Evolutionary conservation across 2,888 invertebrate species (phyloP), one percentile per base, ranked within the genome.

Genomic region (Andrena marginata): DNA sequence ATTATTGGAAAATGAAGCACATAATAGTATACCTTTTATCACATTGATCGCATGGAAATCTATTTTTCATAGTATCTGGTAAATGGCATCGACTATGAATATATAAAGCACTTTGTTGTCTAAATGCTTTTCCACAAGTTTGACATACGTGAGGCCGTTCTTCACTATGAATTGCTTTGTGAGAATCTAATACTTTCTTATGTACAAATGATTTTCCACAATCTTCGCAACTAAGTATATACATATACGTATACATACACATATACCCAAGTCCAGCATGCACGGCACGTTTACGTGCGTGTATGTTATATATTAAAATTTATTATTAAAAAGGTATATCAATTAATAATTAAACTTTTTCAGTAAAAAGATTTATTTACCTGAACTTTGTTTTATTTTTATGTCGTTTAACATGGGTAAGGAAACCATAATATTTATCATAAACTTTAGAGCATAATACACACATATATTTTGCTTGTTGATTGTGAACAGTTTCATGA

Each of bases 361-460:
- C 48, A 59, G 13, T 56, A 42, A 94, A 48, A 94, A 90, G 85
- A 94, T 94, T 8, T 95, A n/a, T 92, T 85, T 95, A 95, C 94
- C 94, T 73, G 92, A 95, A 96, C 94, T 96, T 95, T 35, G 96
- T 93, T 87, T 95, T 95, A 77, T 95, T 95, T 84, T 96, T 95
- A 91, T 97, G 97, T 64, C 95, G 95, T 82, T 95, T 94, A 0
- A 96, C 96, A 92, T 97, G 97, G 72, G 95, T 95, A 7, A 97
- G 91, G 91, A 97, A 97, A 4, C 95, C 95, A 79, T 95, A 94
- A 92, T 96, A 96, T 89, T 96, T 96, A 60, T 95, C 95, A 85
- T 95, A 95, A 16, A 96, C 95, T 87, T 95, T 96, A 62, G 96
- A 96, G 90, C 97, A 97, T 89, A 96, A 96, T 26, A 96, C 95